Evolutionary conservation across 1,140 invertebrate species (phyloP), one percentile per base, ranked within the genome.

Genomic region (Meteorus sp.): DNA sequence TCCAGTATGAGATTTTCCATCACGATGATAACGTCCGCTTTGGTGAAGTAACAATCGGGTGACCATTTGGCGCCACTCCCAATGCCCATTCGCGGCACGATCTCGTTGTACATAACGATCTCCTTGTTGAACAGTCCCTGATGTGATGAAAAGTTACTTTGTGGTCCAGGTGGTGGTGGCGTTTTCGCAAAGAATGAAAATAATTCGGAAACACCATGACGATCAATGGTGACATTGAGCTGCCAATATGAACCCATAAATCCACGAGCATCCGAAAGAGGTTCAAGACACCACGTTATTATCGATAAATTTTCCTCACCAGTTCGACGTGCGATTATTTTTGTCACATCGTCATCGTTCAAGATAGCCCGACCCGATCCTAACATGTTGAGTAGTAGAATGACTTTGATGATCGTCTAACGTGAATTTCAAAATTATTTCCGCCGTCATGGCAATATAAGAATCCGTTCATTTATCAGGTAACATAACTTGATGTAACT

Each of bases 91-190:
- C 65, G 56, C 3, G 72, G 72, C 3, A 81, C 44, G 1, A 81
- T 56, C 19, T 72, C 62, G 43, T 68, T 56, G 56, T 80, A 82
- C 8, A 81, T 64, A 1, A 63, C 56, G 6, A 76, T 72, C 64
- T 82, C 81, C 44, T 80, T 79, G 37, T 74, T 67, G 53, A 81
- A 82, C 0, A 73, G 73, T 0, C 77, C 71, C 35, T 75, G 71
- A 15, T 70, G 56, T 53, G 75, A 70, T 0, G 81, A 20, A 57
- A 79, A 80, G 4, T 77, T 64, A 59, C 69, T 72, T 31, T 68
- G 64, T 0, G 62, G 62, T 0, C 47, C 67, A 58, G 72, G 65
- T 13, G 62, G 67, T 7, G 56, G 35, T 2, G 78, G 79, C 0
- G 68, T 56, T 58, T 82, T 82, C 5, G 71, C 63, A 39, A 82